Percentiles rank a stretch among this genome's conserved stretches.
Evolutionary conservation across 2,888 invertebrate species (phyloP).

Genomic region (Tryphoninae sp.): DNA sequence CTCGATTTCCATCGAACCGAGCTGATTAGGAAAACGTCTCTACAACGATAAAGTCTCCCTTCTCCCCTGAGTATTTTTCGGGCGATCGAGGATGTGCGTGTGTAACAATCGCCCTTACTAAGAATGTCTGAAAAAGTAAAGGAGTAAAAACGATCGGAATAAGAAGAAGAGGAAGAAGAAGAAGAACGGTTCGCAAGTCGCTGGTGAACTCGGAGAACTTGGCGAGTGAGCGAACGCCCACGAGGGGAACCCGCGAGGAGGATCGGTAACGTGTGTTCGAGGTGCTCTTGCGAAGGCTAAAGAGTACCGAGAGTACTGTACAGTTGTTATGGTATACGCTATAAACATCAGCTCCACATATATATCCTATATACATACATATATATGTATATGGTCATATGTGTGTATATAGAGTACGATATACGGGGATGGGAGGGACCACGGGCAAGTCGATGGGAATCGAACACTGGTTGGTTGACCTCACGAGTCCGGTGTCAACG

Average conservation of each 20-base stretch:
- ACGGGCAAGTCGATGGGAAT: slow-evolving; percentile 73
- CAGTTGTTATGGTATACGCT: slow-evolving; percentile 31
- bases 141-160: background rate
- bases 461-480: slow-evolving; percentile 78
- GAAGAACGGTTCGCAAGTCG: slow-evolving; percentile 11
- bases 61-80: slow-evolving; percentile 36
- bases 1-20: slow-evolving; percentile 50
- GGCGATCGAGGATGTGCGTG: slow-evolving; percentile 35
- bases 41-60: slow-evolving; percentile 15
- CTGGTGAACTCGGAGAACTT: background rate
- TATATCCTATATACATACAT: slow-evolving; percentile 29
- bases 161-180: slow-evolving; percentile 11
- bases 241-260: slow-evolving; percentile 41
- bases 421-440: slow-evolving; percentile 44
- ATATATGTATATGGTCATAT: slow-evolving; percentile 44
- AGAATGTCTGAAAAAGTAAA: slow-evolving; percentile 1
- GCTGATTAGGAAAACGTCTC: slow-evolving; percentile 54
- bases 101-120: background rate
- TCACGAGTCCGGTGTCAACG: slow-evolving; percentile 78
- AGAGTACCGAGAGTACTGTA: slow-evolving; percentile 41
- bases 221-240: slow-evolving; percentile 56
- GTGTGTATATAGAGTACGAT: slow-evolving; percentile 11
- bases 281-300: slow-evolving; percentile 45
- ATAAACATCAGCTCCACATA: slow-evolving; percentile 45
- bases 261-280: slow-evolving; percentile 58